Evolutionary conservation across 2,113 vertebrate genomes (phyloP), one percentile per base, ranked within the genome.

Genomic region (Pluvialis apricaria): DNA sequence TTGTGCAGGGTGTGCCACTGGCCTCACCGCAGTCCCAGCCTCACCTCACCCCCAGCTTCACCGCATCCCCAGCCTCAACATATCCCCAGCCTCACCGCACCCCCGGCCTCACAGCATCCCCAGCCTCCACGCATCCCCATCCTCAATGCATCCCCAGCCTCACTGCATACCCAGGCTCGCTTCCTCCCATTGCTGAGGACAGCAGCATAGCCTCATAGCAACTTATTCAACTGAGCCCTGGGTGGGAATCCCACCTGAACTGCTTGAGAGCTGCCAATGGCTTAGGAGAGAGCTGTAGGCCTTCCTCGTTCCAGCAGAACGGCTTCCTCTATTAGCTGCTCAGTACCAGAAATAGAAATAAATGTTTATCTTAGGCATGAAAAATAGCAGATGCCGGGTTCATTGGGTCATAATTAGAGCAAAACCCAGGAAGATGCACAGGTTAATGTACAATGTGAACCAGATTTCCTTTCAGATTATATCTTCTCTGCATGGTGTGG

Each of bases 101-200:
- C 9, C 58, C 36, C 16, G 18, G 22, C 29, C 32, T 42, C 52
- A 32, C 15, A 3, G 3, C 24, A 44, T 36, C 34, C n/a, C 40
- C 34, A 52, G 18, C 6, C 25, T 34, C 29, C 77, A 16, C 2
- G 4, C 68, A 52, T 29, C 32, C 44, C 15, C 51, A 55, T n/a
- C n/a, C n/a, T 34, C 29, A 81, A 16, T 2, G 4, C 68, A 52
- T 29, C 32, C 44, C 15, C 51, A 55, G 32, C 5, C 22, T n/a
- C 29, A 44, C 18, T 0, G 0, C 8, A 32, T 10, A 11, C 17
- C 11, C 2, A 0, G 13, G 11, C 36, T 52, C 5, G 0, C 32
- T 55, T 75, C 40, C 34, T 90, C 38, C 29, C 24, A 4, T 8
- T 24, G 32, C 29, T 19, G 11, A 60, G 38, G 29, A 60, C 15